phyloP scores from a whole-genome alignment of 2,113 vertebrate genomes.

The Neogobius melanostomus region DNA sequence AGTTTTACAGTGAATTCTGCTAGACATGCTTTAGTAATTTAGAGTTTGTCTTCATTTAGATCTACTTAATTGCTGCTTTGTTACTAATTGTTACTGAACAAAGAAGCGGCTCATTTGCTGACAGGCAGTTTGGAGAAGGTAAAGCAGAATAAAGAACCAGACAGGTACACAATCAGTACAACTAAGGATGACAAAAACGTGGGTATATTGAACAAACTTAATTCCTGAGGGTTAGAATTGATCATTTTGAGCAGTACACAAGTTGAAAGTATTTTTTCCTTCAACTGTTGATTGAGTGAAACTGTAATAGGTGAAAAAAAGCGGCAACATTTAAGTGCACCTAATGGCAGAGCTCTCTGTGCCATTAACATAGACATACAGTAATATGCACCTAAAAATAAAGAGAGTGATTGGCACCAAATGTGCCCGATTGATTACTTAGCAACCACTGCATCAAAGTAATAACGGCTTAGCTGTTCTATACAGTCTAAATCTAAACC shows the following conservation, averaged over 20 bases:
- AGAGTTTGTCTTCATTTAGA: too few species aligned
- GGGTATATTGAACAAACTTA: too few species aligned
- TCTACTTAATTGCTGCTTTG: too few species aligned
- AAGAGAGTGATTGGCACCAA: conserved; percentile 15
- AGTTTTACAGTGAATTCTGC: too few species aligned
- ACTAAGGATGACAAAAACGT: too few species aligned
- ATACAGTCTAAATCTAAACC: conserved; percentile 17
- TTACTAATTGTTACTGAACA: too few species aligned
- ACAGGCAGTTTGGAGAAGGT: too few species aligned
- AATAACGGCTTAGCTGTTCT: conserved; percentile 18
- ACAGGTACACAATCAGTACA: too few species aligned
- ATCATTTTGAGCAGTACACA: not conserved
- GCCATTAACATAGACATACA: conserved; percentile 28
- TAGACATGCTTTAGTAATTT: too few species aligned
- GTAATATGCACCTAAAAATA: not conserved
- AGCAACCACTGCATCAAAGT: conserved; percentile 11
- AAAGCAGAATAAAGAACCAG: too few species aligned
- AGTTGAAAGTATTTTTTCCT: not conserved
- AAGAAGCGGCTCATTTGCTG: too few species aligned
- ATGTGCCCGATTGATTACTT: conserved; percentile 28
- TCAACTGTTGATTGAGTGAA: not conserved
- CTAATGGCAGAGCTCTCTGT: conserved; percentile 17
- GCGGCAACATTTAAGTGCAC: conserved; percentile 28
- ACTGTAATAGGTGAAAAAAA: not conserved
- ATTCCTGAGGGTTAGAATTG: too few species aligned